These are phyloP conservation scores for Macrosiphum euphorbiae DNA, from an alignment of 2,888 invertebrate genomes.

Conservation along the genomic window DNA sequence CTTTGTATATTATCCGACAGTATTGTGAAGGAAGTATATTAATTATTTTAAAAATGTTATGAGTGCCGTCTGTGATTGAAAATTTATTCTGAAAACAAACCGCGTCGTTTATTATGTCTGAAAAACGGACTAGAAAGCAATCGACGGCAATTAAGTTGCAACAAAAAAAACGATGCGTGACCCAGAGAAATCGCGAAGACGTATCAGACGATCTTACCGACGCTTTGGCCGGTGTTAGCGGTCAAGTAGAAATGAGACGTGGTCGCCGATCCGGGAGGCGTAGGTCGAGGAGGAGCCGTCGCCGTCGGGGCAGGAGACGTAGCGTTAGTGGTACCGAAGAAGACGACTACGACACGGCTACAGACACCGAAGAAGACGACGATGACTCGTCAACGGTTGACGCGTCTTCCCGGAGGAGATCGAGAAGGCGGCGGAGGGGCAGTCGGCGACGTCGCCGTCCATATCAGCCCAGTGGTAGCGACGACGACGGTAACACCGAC, in stretches of 20 bases:
- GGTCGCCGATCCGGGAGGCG: neutral
- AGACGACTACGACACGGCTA: neutral
- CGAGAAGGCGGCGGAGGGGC: neutral
- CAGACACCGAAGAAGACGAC: neutral
- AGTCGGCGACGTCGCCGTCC: neutral
- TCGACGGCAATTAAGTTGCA: neutral
- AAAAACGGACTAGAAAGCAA: neutral
- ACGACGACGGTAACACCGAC: neutral
- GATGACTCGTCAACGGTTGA: neutral
- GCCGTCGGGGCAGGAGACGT: constrained; percentile 1
- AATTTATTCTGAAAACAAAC: too few relatives aligned
- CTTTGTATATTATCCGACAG: too few relatives aligned
- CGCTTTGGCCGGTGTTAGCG: neutral
- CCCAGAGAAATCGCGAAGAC: neutral
- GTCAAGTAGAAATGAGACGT: neutral
- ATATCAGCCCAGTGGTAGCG: neutral
- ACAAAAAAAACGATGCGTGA: too few relatives aligned
- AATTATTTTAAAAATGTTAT: too few relatives aligned
- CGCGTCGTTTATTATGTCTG: neutral
- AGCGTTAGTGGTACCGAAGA: neutral
- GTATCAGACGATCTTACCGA: neutral
- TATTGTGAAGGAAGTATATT: too few relatives aligned
- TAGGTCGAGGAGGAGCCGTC: neutral
- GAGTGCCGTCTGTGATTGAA: too few relatives aligned
- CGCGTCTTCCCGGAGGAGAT: neutral